Conservation (phyloP, 2,888 invertebrate species). For the Nebria salina region DNA sequence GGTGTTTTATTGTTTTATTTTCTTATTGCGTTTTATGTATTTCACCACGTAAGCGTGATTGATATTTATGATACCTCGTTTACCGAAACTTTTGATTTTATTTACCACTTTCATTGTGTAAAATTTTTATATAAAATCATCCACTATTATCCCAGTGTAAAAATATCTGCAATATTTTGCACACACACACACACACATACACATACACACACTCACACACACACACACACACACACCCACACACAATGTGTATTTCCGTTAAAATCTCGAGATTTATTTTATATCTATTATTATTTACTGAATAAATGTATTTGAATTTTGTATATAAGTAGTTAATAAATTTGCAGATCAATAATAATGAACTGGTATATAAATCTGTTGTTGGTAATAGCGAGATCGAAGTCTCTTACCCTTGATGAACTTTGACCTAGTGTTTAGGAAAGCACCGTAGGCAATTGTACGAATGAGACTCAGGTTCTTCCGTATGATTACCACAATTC, state of each 20-base stretch:
- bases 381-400: no score
- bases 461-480: background rate
- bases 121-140: background rate
- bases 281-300: no score
- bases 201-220: no score
- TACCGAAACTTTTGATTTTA: background rate
- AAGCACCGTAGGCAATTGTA: background rate
- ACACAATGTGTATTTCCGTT: no score
- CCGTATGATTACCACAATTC: slow-evolving; percentile 1
- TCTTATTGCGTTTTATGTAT: slow-evolving; percentile 1
- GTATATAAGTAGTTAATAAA: no score
- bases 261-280: no score
- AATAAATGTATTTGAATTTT: no score
- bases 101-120: background rate
- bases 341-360: no score
- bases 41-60: background rate
- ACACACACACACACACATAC: no score
- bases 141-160: background rate
- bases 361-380: no score
- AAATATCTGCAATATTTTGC: no score
- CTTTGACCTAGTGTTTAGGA: background rate
- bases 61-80: background rate
- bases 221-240: no score
- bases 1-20: background rate
- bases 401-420: background rate